A percentile compares a stretch with the other conserved stretches of the same genome.
These are phyloP conservation scores for Limnephilus lunatus DNA, from an alignment of 2,888 invertebrate genomes.

Conservation along the genomic window DNA sequence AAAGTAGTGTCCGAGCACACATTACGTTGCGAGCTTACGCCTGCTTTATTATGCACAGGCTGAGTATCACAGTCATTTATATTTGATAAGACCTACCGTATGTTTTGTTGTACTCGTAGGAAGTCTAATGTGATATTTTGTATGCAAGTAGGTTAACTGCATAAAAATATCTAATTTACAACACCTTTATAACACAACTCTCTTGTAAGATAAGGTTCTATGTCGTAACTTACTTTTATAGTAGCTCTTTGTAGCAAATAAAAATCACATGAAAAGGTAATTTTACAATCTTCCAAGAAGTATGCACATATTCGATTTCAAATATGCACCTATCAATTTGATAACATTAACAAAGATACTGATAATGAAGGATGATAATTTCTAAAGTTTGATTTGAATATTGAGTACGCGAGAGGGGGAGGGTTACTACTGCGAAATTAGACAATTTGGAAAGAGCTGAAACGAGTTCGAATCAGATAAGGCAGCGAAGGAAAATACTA, in stretches of 20 bases:
- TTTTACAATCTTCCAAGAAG: not conserved
- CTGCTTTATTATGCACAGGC: conserved; percentile 32
- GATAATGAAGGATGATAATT: conserved; percentile 30
- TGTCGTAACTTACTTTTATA: not conserved
- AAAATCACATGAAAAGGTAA: no score
- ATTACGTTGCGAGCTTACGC: not conserved
- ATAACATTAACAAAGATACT: not conserved
- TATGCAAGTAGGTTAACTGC: conserved; percentile 28
- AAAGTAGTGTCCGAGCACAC: not conserved
- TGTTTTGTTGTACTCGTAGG: not conserved
- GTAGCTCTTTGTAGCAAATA: not conserved
- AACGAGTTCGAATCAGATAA: conserved; percentile 61
- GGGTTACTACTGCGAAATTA: conserved; percentile 48
- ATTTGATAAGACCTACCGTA: conserved; percentile 42
- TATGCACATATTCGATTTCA: not conserved
- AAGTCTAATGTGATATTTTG: not conserved
- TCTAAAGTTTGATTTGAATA: conserved; percentile 24
- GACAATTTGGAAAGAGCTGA: conserved; percentile 50
- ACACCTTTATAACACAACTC: not conserved
- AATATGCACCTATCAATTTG: not conserved
- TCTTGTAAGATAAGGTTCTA: not conserved
- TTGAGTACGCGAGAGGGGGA: not conserved
- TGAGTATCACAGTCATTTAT: conserved; percentile 25
- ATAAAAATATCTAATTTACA: not conserved
- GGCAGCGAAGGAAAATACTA: conserved; percentile 45